Evolutionary conservation across 2,113 vertebrate genomes (phyloP), one percentile per base, ranked within the genome.

Genomic region (Esox niger): DNA sequence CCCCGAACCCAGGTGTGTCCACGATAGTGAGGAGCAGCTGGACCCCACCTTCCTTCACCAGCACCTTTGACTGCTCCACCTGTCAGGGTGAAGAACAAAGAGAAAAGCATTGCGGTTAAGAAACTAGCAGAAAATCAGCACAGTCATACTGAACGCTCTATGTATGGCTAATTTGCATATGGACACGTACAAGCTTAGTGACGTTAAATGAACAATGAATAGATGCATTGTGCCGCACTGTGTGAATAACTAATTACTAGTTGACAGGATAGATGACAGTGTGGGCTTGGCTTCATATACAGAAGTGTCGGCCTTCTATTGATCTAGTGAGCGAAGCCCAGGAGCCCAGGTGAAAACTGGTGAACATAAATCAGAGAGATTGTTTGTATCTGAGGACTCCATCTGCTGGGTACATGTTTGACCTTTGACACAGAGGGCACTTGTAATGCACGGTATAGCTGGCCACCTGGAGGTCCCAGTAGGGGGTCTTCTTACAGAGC

Each of bases 41-140:
- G 77, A 98, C 96, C 64, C 96, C 96, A 27, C 96, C 96, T 80
- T 98, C 96, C 86, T 95, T 98, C 73, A 98, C 89, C 89, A 98
- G 90, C 79, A 98, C 95, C 88, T 97, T 98, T 1, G 96, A 95
- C 82, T 98, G 95, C 38, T 96, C 95, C 80, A 96, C 95, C 95
- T 97, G 78, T 20, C 87, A 83, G 4, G 61, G 62, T 82, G 56
- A 54, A 38, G 33, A 7, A 52, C 6, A 70, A 1, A 23, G n/a
- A n/a, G n/a, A n/a, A 2, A 20, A 13, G 9, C 31, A 27, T 8
- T 1, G 46, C 8, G 43, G 1, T 43, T 13, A 32, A 69, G 13
- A 33, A 13, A n/a, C n/a, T n/a, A 27, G 20, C 17, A 43, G 15
- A 43, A 43, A 43, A 4, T 17, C 38, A 43, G 38, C 38, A 43